These are phyloP conservation scores for Latrodectus hesperus DNA, from an alignment of 2,888 invertebrate species.

Conservation along the genomic window DNA sequence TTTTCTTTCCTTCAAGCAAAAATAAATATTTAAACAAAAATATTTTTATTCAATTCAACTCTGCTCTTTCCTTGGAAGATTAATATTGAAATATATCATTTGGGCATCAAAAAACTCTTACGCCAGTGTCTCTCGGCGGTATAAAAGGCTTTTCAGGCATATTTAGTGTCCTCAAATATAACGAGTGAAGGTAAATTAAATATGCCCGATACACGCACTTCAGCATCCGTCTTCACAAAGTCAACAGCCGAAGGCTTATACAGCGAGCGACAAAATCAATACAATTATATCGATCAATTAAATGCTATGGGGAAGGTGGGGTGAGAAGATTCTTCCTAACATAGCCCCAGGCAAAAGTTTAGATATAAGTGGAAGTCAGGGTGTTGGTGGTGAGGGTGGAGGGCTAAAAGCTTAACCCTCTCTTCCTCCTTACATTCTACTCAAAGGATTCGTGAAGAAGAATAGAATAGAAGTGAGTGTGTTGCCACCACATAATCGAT, in stretches of 20 bases:
- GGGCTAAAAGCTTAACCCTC: constrained; percentile 29
- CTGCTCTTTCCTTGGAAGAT: too few relatives aligned
- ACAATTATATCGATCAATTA: constrained; percentile 65
- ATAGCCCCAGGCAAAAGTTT: constrained; percentile 50
- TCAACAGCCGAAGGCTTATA: constrained; percentile 38
- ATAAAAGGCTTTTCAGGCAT: background rate
- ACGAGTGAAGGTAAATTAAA: constrained; percentile 36
- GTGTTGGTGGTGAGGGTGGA: background rate
- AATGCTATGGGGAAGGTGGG: constrained; percentile 15
- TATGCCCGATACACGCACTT: constrained; percentile 36
- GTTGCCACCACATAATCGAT: constrained; percentile 52
- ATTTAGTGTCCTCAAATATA: constrained; percentile 19
- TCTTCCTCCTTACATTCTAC: background rate
- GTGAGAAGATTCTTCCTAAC: background rate
- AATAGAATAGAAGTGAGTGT: constrained; percentile 9
- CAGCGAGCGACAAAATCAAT: constrained; percentile 50
- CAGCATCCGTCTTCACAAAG: constrained; percentile 27
- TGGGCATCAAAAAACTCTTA: background rate
- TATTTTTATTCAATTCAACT: too few relatives aligned
- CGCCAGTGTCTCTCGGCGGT: background rate
- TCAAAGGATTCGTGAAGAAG: constrained; percentile 27
- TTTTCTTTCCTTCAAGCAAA: too few relatives aligned
- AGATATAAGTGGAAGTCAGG: constrained; percentile 33
- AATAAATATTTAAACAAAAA: too few relatives aligned
- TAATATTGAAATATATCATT: too few relatives aligned